Percentiles rank a stretch among this genome's conserved stretches.
Evolutionary conservation across 2,797 vertebrate species (phyloP).

Genomic region (Rhyacichthys aspro): DNA sequence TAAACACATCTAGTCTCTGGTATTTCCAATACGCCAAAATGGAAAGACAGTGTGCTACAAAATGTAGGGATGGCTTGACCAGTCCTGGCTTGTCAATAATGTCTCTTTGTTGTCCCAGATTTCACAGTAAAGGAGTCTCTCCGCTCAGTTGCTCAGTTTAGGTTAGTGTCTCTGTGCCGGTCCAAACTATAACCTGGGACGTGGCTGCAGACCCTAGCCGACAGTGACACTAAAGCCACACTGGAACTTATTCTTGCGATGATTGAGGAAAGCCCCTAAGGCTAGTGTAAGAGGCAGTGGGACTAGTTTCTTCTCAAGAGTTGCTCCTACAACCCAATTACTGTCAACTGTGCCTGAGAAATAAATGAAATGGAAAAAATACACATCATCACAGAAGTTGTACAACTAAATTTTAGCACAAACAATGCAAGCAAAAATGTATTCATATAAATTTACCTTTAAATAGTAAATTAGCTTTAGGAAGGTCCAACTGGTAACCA

Average conservation of each 20-base stretch:
- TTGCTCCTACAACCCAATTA: conserved; percentile 92
- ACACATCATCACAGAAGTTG: neutral
- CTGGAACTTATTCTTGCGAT: conserved; percentile 94
- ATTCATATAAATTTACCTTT: conserved; percentile 80
- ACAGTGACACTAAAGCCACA: conserved; percentile 93
- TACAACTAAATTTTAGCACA: neutral
- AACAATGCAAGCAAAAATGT: neutral
- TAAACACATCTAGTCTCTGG: conserved; percentile 56
- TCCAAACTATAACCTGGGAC: conserved; percentile 61
- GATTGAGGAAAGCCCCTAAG: conserved; percentile 92
- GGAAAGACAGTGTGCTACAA: conserved; percentile 75
- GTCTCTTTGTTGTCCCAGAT: conserved; percentile 62
- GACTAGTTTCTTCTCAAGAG: conserved; percentile 91
- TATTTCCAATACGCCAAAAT: conserved; percentile 63
- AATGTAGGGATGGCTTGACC: conserved; percentile 72
- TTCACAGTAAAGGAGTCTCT: conserved; percentile 75
- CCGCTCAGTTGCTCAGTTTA: conserved; percentile 74
- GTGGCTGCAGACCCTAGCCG: conserved; percentile 77
- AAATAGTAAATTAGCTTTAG: conserved; percentile 91
- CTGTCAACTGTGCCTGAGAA: conserved; percentile 87
- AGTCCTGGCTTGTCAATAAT: conserved; percentile 66
- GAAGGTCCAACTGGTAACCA: conserved; percentile 90
- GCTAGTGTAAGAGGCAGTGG: conserved; percentile 90
- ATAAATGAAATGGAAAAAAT: neutral
- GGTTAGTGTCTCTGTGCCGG: conserved; percentile 72